These are phyloP conservation scores for Chelon auratus DNA, from an alignment of 2,797 vertebrate genomes.

Conservation along the genomic window DNA sequence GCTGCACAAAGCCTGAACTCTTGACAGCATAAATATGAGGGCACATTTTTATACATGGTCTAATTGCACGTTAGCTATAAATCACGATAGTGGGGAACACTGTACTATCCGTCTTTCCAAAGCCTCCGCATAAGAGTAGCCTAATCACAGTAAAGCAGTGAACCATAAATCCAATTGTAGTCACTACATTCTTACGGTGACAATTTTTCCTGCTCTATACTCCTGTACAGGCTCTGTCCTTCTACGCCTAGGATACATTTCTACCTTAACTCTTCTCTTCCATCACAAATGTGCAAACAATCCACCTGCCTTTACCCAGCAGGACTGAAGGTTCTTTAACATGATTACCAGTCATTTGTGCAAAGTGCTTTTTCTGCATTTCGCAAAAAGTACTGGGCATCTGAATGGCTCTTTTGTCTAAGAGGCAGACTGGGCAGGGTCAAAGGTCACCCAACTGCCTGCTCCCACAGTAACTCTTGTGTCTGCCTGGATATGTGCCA, in stretches of 20 bases:
- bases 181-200: slow-evolving; percentile 27
- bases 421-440: slow-evolving; percentile 72
- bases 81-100: slow-evolving; percentile 44
- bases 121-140: slow-evolving; percentile 28
- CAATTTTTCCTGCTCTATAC: slow-evolving; percentile 34
- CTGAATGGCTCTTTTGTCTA: slow-evolving; percentile 75
- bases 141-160: slow-evolving; percentile 48
- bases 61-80: slow-evolving; percentile 65
- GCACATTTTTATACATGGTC: slow-evolving; percentile 64
- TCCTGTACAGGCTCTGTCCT: slow-evolving; percentile 4
- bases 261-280: not conserved
- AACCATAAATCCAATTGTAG: slow-evolving; percentile 50
- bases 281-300: not conserved
- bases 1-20: slow-evolving; percentile 64
- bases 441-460: slow-evolving; percentile 68
- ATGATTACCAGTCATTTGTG: slow-evolving; percentile 40
- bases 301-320: slow-evolving; percentile 15
- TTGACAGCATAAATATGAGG: slow-evolving; percentile 68
- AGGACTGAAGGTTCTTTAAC: slow-evolving; percentile 23
- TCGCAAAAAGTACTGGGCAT: slow-evolving; percentile 50
- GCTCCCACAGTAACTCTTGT: slow-evolving; percentile 66
- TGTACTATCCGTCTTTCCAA: slow-evolving; percentile 52
- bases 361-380: slow-evolving; percentile 43
- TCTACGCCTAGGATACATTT: not conserved
- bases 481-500: slow-evolving; percentile 71